Conservation (phyloP, 2,797 vertebrate species). For the Notoglanidium macrostoma region DNA sequence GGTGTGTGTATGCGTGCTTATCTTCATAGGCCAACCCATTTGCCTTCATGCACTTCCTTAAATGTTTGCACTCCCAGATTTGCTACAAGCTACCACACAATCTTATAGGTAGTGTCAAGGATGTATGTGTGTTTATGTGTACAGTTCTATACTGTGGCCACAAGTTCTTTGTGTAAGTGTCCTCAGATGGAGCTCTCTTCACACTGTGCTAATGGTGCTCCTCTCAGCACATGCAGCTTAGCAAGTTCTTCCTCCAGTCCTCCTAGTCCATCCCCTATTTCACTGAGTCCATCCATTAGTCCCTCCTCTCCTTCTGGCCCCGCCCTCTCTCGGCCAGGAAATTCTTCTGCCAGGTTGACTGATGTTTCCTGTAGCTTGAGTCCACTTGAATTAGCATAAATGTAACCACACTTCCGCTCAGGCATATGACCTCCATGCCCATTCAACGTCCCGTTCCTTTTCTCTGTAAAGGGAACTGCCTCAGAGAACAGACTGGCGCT, state of each 20-base stretch:
- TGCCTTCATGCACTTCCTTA: not conserved
- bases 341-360: slow-evolving; percentile 61
- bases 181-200: slow-evolving; percentile 87
- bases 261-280: slow-evolving; percentile 57
- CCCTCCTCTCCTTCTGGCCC: slow-evolving; percentile 61
- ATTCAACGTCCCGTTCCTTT: slow-evolving; percentile 76
- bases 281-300: slow-evolving; percentile 63
- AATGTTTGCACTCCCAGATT: slow-evolving; percentile 36
- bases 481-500: slow-evolving; percentile 80
- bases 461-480: slow-evolving; percentile 75
- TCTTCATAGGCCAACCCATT: not conserved
- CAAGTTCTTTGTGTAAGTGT: slow-evolving; percentile 8
- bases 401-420: slow-evolving; percentile 62
- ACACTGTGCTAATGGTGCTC: slow-evolving; percentile 80
- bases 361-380: slow-evolving; percentile 62
- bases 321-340: slow-evolving; percentile 61
- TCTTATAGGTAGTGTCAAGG: slow-evolving; percentile 16
- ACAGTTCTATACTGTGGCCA: slow-evolving; percentile 28
- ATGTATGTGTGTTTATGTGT: slow-evolving; percentile 32
- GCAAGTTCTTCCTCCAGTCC: slow-evolving; percentile 74
- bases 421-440: slow-evolving; percentile 69
- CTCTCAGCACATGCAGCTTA: slow-evolving; percentile 71
- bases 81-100: slow-evolving; percentile 39
- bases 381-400: slow-evolving; percentile 67
- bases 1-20: slow-evolving; percentile 7